These are phyloP conservation scores for Graptemys geographica DNA, from an alignment of 2,797 vertebrate genomes.

Conservation along the genomic window DNA sequence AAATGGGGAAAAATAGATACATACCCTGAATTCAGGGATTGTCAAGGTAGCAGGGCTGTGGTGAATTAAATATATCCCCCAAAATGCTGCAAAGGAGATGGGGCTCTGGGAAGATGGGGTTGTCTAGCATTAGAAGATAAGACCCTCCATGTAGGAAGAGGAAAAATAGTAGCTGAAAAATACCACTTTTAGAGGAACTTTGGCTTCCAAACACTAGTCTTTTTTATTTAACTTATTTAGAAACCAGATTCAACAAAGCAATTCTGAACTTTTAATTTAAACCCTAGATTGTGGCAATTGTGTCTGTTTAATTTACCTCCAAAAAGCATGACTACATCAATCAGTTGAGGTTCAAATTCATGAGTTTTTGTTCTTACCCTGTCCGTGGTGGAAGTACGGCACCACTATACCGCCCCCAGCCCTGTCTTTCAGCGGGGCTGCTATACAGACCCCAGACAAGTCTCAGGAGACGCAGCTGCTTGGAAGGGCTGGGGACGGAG, in stretches of 20 bases:
- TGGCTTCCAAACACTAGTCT: background rate
- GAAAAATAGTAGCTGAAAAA: background rate
- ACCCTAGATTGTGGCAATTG: background rate
- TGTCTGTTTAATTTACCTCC: background rate
- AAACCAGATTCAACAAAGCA: background rate
- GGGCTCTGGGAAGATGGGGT: background rate
- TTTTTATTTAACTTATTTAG: background rate
- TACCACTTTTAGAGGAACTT: conserved; percentile 6
- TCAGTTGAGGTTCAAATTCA: background rate
- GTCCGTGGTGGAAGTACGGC: too few relatives aligned
- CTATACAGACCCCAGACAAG: too few relatives aligned
- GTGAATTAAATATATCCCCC: background rate
- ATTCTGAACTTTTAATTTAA: conserved; percentile 2
- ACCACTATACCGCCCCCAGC: too few relatives aligned
- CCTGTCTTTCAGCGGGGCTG: too few relatives aligned
- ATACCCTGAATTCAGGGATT: background rate
- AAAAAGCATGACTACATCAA: background rate
- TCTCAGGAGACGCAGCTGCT: too few relatives aligned
- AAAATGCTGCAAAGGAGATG: background rate
- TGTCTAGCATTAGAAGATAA: background rate
- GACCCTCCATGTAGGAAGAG: too few relatives aligned
- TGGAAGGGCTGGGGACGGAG: too few relatives aligned
- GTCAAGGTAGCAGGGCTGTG: background rate
- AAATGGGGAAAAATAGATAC: background rate
- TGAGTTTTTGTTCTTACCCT: background rate